Evolutionary conservation across 2,113 vertebrate species (phyloP).

Genomic region (Pao palembangensis): DNA sequence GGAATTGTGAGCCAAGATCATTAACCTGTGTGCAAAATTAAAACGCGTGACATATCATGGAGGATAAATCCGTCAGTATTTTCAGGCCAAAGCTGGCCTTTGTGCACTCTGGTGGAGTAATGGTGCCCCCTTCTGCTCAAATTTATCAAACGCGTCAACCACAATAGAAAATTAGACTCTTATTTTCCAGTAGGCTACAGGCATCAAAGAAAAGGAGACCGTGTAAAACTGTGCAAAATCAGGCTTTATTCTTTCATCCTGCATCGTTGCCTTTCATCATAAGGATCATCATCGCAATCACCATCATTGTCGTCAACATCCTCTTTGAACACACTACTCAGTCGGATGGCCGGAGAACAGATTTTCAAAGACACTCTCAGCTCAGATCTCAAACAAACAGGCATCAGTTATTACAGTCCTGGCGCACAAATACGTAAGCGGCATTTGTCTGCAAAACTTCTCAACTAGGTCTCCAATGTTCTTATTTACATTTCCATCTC

Average conservation of each 20-base stretch:
- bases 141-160: constrained; percentile 2
- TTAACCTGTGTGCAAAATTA: too few relatives aligned
- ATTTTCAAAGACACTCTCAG: constrained; percentile 33
- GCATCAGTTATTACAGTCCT: constrained; percentile 45
- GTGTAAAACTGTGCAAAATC: constrained; percentile 78
- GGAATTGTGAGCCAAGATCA: too few relatives aligned
- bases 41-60: too few relatives aligned
- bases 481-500: constrained; percentile 39
- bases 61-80: too few relatives aligned
- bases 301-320: constrained; percentile 47
- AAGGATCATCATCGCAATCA: constrained; percentile 37
- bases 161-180: constrained; percentile 3
- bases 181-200: constrained; percentile 7
- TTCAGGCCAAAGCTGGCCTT: too few relatives aligned
- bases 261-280: constrained; percentile 41
- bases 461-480: constrained; percentile 41
- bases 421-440: constrained; percentile 23
- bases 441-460: constrained; percentile 41
- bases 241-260: constrained; percentile 68
- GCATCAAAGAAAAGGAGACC: constrained; percentile 40
- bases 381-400: constrained; percentile 42
- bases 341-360: constrained; percentile 37
- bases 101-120: constrained; percentile 30
- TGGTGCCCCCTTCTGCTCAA: constrained; percentile 58
- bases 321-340: constrained; percentile 49